Percentiles rank a stretch among this genome's conserved stretches.
Evolutionary conservation across 2,888 invertebrate species (phyloP).

Genomic region (Phyllotreta cruciferae): DNA sequence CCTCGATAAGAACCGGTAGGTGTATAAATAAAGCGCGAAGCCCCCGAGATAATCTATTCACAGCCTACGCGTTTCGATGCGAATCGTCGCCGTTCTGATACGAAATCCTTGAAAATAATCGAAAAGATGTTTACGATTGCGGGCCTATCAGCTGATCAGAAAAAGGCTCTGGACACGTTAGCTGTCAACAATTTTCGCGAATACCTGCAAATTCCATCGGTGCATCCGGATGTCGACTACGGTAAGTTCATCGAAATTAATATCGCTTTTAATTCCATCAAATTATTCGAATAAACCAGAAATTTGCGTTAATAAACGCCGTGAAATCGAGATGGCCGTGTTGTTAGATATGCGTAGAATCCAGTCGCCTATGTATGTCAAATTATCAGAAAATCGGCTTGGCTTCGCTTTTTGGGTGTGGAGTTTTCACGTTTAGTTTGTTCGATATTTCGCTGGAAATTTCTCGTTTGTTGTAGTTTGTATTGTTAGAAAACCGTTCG

Average conservation of each 20-base stretch:
- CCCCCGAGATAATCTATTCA: conserved; percentile 9
- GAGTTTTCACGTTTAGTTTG: conserved; percentile 32
- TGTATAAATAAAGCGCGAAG: conserved; percentile 6
- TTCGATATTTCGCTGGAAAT: conserved; percentile 27
- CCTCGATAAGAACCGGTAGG: conserved; percentile 28
- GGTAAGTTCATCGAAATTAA: conserved; percentile 65
- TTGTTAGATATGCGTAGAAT: conserved; percentile 17
- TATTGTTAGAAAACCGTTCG: no score
- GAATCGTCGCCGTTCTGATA: conserved; percentile 18
- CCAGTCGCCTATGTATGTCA: conserved; percentile 25
- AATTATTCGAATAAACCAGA: neutral
- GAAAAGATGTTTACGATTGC: conserved; percentile 52
- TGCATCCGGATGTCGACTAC: conserved; percentile 87
- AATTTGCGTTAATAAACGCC: neutral
- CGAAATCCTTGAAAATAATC: conserved; percentile 36
- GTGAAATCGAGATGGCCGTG: neutral
- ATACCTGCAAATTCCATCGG: conserved; percentile 85
- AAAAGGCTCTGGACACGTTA: conserved; percentile 52
- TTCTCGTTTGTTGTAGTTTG: neutral
- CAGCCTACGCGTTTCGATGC: conserved; percentile 18
- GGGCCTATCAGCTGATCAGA: conserved; percentile 53
- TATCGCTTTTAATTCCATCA: neutral
- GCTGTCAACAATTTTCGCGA: conserved; percentile 75
- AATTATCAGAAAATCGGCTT: conserved; percentile 43
- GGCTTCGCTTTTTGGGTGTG: conserved; percentile 50